Evolutionary conservation across 1,140 invertebrate species (phyloP).

Genomic region (Drosophila chauvacae): DNA sequence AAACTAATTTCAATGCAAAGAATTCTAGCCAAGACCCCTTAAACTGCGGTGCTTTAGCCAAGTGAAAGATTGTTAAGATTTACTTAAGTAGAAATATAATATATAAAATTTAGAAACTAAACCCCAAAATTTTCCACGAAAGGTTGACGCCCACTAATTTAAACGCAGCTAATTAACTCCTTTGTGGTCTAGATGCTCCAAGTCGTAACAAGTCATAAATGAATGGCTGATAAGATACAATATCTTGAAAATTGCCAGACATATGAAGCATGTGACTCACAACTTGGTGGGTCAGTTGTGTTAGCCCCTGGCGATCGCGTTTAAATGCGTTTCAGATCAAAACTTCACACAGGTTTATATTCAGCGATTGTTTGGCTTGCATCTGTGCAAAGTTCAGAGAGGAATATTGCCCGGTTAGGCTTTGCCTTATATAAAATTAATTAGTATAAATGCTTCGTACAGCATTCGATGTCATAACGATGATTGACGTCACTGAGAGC

Average conservation of each 20-base stretch:
- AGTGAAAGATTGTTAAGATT: background rate
- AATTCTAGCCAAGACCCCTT: background rate
- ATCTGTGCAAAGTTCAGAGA: slow-evolving; percentile 25
- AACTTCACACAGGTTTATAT: slow-evolving; percentile 2
- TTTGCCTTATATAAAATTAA: slow-evolving; percentile 18
- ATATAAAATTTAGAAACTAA: too few species aligned
- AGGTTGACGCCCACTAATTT: slow-evolving; percentile 21
- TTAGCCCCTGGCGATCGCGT: background rate
- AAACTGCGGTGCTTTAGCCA: background rate
- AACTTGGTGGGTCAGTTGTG: slow-evolving; percentile 15
- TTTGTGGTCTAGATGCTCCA: slow-evolving; percentile 33
- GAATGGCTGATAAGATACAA: slow-evolving; percentile 29
- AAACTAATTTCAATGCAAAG: background rate
- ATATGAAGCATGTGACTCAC: slow-evolving; percentile 26
- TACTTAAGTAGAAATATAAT: background rate
- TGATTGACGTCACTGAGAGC: slow-evolving; percentile 64
- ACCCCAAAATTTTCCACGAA: background rate
- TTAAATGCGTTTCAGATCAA: slow-evolving; percentile 28
- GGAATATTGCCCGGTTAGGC: background rate
- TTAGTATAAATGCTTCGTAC: slow-evolving; percentile 6
- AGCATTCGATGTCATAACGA: slow-evolving; percentile 60
- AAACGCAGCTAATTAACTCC: slow-evolving; percentile 5
- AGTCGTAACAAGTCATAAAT: slow-evolving; percentile 15
- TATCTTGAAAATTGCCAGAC: slow-evolving; percentile 29
- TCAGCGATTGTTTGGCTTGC: slow-evolving; percentile 7